Evolutionary conservation across 1,140 invertebrate genomes (phyloP).

Genomic region (Nebria ingens): DNA sequence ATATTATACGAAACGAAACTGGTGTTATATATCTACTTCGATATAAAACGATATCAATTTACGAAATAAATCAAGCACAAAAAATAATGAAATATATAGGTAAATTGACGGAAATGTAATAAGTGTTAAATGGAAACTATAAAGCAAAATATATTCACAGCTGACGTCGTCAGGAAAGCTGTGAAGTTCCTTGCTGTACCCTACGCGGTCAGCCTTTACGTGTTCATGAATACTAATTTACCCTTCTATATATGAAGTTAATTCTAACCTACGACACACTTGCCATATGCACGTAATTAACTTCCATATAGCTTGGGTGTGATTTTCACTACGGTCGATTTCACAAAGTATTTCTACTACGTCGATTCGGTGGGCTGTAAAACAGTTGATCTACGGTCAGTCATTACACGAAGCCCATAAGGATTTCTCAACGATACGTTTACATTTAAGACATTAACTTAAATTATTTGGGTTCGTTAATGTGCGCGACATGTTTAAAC

Average conservation of each 20-base stretch:
- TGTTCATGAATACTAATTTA: not conserved
- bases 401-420: not conserved
- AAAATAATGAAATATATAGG: too few species aligned
- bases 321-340: slow-evolving; percentile 2
- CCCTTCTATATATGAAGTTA: not conserved
- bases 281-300: not conserved
- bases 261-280: not conserved
- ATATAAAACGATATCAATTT: too few species aligned
- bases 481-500: too few species aligned
- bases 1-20: too few species aligned
- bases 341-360: not conserved
- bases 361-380: not conserved
- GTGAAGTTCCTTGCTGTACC: too few species aligned
- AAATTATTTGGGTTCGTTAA: not conserved
- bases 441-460: not conserved
- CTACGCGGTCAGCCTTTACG: not conserved
- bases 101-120: too few species aligned
- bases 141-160: too few species aligned
- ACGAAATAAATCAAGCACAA: too few species aligned
- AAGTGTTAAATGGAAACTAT: too few species aligned
- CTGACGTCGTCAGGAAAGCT: too few species aligned
- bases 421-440: not conserved
- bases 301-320: not conserved
- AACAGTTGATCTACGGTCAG: slow-evolving; percentile 6
- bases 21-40: too few species aligned